Evolutionary conservation across 2,888 invertebrate species (phyloP).

Genomic region (Rhodophaea formosa): DNA sequence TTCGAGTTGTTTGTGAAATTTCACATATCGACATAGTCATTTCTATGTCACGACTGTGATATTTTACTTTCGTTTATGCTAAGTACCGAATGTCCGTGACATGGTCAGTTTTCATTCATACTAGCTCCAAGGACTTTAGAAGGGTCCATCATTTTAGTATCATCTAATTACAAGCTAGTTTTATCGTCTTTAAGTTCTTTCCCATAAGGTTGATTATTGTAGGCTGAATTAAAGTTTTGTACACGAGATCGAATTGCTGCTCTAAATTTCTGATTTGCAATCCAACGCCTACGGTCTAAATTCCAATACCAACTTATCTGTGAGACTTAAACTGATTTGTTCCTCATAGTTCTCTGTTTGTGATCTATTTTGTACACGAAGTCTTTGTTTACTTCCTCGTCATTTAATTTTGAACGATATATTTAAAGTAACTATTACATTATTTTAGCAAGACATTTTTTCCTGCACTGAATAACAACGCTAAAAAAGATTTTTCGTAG

Average conservation of each 20-base stretch:
- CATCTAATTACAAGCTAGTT: constrained; percentile 21
- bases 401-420: no score
- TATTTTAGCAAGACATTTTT: no score
- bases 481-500: no score
- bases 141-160: constrained; percentile 31
- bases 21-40: not conserved
- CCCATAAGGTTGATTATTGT: constrained; percentile 23
- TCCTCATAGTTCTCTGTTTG: not conserved
- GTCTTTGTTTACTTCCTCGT: no score
- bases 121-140: constrained; percentile 31
- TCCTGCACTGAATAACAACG: no score
- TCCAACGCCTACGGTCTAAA: constrained; percentile 18
- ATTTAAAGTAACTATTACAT: no score
- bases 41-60: not conserved
- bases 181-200: constrained; percentile 19
- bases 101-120: not conserved
- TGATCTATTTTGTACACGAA: not conserved
- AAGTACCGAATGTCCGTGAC: not conserved
- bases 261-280: constrained; percentile 18
- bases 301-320: constrained; percentile 12
- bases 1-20: not conserved
- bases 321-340: not conserved
- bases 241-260: not conserved
- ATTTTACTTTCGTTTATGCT: constrained; percentile 1
- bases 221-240: constrained; percentile 4